Percentiles rank a stretch among this genome's conserved stretches.
Evolutionary conservation across 1,140 invertebrate genomes (phyloP).

Genomic region (Tetragonula clypearis): DNA sequence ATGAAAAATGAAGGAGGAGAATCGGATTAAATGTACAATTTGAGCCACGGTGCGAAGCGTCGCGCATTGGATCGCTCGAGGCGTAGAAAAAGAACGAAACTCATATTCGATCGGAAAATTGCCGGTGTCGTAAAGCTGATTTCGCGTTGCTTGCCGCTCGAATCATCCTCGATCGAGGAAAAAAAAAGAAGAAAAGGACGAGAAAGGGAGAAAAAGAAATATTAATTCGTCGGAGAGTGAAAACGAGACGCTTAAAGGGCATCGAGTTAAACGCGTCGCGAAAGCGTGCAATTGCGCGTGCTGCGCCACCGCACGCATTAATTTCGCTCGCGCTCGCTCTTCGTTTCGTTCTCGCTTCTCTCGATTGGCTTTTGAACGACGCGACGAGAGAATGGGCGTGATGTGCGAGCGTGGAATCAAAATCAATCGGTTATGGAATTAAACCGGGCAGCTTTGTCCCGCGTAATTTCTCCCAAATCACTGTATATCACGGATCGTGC

Average conservation of each 20-base stretch:
- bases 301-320: conserved; percentile 40
- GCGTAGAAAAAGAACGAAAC: not conserved
- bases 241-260: conserved; percentile 40
- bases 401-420: conserved; percentile 50
- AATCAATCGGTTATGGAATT: conserved; percentile 45
- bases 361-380: conserved; percentile 62
- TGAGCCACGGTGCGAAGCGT: not conserved
- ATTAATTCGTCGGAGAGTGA: not conserved
- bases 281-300: conserved; percentile 54
- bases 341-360: conserved; percentile 12
- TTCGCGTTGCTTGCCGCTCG: not conserved
- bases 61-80: not conserved
- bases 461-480: conserved; percentile 5
- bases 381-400: conserved; percentile 43
- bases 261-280: conserved; percentile 53
- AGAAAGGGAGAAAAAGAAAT: not conserved
- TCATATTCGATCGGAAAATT: not conserved
- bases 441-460: conserved; percentile 32
- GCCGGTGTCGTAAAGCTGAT: conserved; percentile 13
- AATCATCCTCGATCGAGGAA: not conserved
- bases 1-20: not conserved
- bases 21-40: not conserved
- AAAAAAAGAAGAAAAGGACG: no score
- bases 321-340: conserved; percentile 35
- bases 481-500: conserved; percentile 9